Percentiles rank a stretch among this genome's conserved stretches.
phyloP scores from a whole-genome alignment of 2,113 vertebrate species.

The Oceanodroma tethys region DNA sequence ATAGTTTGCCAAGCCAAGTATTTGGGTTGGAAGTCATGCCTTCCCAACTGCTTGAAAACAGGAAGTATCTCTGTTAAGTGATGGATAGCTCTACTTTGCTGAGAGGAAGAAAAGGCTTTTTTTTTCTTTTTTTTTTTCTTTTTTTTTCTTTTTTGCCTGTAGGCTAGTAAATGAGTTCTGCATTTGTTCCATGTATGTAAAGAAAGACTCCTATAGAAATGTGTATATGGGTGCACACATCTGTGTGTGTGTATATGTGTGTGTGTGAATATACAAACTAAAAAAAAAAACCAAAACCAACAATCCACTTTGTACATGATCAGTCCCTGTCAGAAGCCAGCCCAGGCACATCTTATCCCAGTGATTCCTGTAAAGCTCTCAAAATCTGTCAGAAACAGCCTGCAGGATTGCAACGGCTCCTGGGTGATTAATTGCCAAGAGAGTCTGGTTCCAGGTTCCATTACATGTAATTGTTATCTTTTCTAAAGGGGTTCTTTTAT shows the following conservation, averaged over 20 bases:
- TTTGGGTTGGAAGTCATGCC: slow-evolving; percentile 84
- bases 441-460: slow-evolving; percentile 68
- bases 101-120: slow-evolving; percentile 70
- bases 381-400: slow-evolving; percentile 71
- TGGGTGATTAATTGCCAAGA: slow-evolving; percentile 70
- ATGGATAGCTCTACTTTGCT: slow-evolving; percentile 82
- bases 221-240: not conserved
- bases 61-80: slow-evolving; percentile 89
- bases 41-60: slow-evolving; percentile 85
- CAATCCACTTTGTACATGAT: slow-evolving; percentile 46
- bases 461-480: slow-evolving; percentile 68
- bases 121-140: no score
- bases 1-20: slow-evolving; percentile 83
- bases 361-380: slow-evolving; percentile 69
- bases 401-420: slow-evolving; percentile 69
- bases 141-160: slow-evolving; percentile 52
- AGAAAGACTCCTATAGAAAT: not conserved
- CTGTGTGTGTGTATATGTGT: not conserved
- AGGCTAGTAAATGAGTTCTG: slow-evolving; percentile 74
- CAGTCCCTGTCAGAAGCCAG: slow-evolving; percentile 65
- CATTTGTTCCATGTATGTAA: slow-evolving; percentile 54
- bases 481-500: slow-evolving; percentile 63
- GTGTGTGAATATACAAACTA: not conserved
- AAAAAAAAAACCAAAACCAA: not conserved
- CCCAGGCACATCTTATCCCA: slow-evolving; percentile 67